Base-by-base conservation (phyloP, 2,888 invertebrate species). In the Tinea semifulvella region DNA sequence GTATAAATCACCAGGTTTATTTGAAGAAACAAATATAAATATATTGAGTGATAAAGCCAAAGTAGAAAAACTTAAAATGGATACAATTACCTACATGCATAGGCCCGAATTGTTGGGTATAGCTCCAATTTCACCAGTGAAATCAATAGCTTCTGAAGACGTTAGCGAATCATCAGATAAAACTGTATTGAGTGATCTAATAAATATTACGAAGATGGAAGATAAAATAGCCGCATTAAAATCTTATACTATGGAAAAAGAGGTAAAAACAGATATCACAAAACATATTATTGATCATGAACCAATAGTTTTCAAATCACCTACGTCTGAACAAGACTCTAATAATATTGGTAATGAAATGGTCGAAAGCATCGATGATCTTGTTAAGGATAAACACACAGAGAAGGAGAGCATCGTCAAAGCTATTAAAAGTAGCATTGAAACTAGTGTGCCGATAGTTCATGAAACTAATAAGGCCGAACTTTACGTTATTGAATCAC, bases 81-180 rank as follows among this genome's bases (percentile, higher is more conserved):
- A 36, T 3, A n/a, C n/a, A n/a, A n/a, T n/a, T n/a, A n/a, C n/a
- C n/a, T n/a, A n/a, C n/a, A n/a, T n/a, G n/a, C 16, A 36, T 18
- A 13, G n/a, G 3, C 3, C 71, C 26, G 68, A 84, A 63, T 56
- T 57, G 55, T 20, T 11, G 6, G 36, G 16, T 4, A 36, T 10
- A 17, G 18, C 18, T 16, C 2, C n/a, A n/a, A 50, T 61, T 4
- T 76, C 75, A 11, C 77, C 76, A 14, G 65, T 58, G 10, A 59
- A 67, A 46, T 77, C 77, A n/a, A 48, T 68, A 1, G 63, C 70
- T 17, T 75, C 77, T n/a, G 85, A 85, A 63, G 84, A 85, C 44
- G 65, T 82, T 2, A 79, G 77, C 56, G 76, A 79, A 47, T 48
- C 58, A 27, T 76, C 79, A 27, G 79, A 79, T 40, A 74, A 70